phyloP scores from a whole-genome alignment of 2,797 vertebrate species.

The Sternotherus odoratus region DNA sequence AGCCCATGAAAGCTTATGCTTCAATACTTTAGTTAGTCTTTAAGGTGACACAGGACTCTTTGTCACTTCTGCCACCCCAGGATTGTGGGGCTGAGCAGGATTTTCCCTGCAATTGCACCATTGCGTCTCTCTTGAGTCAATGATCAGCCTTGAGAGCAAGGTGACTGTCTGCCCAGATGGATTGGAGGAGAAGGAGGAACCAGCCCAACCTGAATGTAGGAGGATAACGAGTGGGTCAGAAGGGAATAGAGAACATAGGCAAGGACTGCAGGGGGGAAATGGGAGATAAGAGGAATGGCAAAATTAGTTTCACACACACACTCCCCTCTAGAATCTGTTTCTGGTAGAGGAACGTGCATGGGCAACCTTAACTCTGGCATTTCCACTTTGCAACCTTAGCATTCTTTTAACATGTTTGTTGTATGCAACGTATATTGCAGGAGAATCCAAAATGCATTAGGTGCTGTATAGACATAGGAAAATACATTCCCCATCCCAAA shows the following conservation, averaged over 20 bases:
- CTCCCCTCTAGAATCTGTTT: background rate
- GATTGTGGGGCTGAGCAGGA: no score
- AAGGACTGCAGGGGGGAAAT: slow-evolving; percentile 40
- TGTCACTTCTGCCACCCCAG: no score
- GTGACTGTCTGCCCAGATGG: no score
- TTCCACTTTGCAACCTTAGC: background rate
- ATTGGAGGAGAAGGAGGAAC: no score
- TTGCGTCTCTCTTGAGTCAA: no score
- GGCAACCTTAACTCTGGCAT: background rate
- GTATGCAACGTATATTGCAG: background rate
- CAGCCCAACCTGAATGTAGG: no score
- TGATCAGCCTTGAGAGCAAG: no score
- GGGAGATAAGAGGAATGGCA: slow-evolving; percentile 26
- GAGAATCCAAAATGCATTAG: background rate
- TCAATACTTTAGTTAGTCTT: no score
- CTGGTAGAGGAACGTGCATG: background rate
- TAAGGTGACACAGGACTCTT: no score
- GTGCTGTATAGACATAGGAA: background rate
- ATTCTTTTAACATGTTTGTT: background rate
- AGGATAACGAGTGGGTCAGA: background rate
- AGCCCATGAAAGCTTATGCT: no score
- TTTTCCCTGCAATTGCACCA: no score
- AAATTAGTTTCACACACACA: background rate
- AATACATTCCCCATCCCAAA: background rate
- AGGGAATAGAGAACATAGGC: background rate